Percentiles rank a stretch among this genome's conserved stretches.
Conservation (phyloP, 2,888 invertebrate genomes). For the Drosophila kambysellisi region DNA sequence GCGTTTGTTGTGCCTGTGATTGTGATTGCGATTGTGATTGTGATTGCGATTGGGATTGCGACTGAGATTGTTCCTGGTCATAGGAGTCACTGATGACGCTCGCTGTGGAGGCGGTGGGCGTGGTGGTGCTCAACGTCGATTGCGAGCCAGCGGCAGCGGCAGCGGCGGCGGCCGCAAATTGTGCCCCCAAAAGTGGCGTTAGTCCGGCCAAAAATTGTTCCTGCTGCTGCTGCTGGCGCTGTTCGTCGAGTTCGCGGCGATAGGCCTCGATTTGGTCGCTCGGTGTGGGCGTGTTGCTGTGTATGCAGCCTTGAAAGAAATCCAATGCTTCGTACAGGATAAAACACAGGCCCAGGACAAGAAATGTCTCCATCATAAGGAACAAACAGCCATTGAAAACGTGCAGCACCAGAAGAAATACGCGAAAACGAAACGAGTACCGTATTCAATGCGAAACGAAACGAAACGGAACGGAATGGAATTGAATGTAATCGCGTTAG, state of each 20-base stretch:
- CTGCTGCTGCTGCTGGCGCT: slow-evolving; percentile 85
- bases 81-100: slow-evolving; percentile 81
- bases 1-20: slow-evolving; percentile 57
- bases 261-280: slow-evolving; percentile 84
- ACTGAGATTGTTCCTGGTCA: slow-evolving; percentile 67
- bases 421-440: slow-evolving; percentile 20
- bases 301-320: slow-evolving; percentile 87
- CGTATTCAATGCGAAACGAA: slow-evolving; percentile 13
- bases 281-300: slow-evolving; percentile 83
- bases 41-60: slow-evolving; percentile 58
- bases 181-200: slow-evolving; percentile 81
- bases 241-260: slow-evolving; percentile 84
- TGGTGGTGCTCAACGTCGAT: slow-evolving; percentile 72
- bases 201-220: slow-evolving; percentile 82
- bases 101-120: slow-evolving; percentile 81
- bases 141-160: slow-evolving; percentile 68
- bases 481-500: not conserved
- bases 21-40: slow-evolving; percentile 59
- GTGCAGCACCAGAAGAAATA: slow-evolving; percentile 50
- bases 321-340: slow-evolving; percentile 89
- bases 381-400: slow-evolving; percentile 81
- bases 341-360: slow-evolving; percentile 89
- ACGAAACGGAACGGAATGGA: slow-evolving; percentile 11
- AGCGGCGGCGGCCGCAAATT: slow-evolving; percentile 71
- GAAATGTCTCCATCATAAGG: slow-evolving; percentile 88